Percentiles rank a stretch among this genome's conserved stretches.
phyloP scores from a whole-genome alignment of 2,888 invertebrate species.

The Athalia cordata region DNA sequence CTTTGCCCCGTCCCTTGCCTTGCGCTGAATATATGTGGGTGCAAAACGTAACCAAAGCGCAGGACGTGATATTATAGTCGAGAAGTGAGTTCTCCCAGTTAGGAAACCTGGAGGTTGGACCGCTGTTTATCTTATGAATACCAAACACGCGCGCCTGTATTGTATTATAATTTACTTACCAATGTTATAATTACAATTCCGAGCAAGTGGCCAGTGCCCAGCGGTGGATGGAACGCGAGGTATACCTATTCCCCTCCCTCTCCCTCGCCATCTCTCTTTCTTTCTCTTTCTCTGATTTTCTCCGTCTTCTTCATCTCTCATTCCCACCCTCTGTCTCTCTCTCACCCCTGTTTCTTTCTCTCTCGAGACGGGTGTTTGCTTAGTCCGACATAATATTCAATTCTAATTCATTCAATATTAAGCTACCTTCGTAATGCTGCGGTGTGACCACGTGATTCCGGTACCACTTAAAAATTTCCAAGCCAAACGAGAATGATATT shows the following conservation, averaged over 20 bases:
- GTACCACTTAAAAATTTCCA: constrained; percentile 31
- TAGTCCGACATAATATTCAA: constrained; percentile 71
- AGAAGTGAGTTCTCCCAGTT: constrained; percentile 44
- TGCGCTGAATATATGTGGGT: background rate
- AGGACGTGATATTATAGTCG: constrained; percentile 43
- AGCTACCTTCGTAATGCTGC: constrained; percentile 52
- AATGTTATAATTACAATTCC: constrained; percentile 73
- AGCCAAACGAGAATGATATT: constrained; percentile 39
- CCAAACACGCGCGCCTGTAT: constrained; percentile 68
- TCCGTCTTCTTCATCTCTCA: constrained; percentile 2
- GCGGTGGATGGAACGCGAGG: constrained; percentile 43
- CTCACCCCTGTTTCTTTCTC: background rate
- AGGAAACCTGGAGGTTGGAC: constrained; percentile 44
- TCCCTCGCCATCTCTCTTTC: constrained; percentile 9
- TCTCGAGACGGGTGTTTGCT: constrained; percentile 62
- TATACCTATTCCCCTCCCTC: constrained; percentile 1
- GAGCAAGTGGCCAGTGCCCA: constrained; percentile 58
- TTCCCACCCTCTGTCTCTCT: background rate
- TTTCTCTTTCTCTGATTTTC: background rate
- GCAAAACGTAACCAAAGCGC: constrained; percentile 37
- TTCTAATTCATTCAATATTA: constrained; percentile 71
- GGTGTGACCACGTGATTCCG: constrained; percentile 43
- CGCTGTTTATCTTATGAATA: constrained; percentile 72
- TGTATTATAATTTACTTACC: constrained; percentile 74
- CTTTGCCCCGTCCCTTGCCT: constrained; percentile 1